Conservation (phyloP, 2,888 invertebrate species). For the Julus scanicus region DNA sequence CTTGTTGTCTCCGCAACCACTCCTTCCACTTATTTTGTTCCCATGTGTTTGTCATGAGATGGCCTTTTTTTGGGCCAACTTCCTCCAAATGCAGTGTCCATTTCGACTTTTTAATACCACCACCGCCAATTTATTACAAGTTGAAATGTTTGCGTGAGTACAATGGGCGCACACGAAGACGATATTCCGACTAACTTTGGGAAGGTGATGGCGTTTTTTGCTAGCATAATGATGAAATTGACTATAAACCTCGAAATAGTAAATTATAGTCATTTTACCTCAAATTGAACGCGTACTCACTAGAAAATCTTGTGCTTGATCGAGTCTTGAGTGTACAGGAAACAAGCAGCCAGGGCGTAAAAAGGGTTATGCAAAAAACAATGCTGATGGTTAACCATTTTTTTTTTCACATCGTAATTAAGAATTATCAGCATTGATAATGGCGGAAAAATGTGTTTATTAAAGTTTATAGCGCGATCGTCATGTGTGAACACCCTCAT, state of each 20-base stretch:
- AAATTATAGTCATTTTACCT: slow-evolving; percentile 25
- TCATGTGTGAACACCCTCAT: slow-evolving; percentile 30
- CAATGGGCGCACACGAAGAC: background rate
- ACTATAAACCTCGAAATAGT: slow-evolving; percentile 7
- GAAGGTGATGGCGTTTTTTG: slow-evolving; percentile 8
- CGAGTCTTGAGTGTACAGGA: slow-evolving; percentile 10
- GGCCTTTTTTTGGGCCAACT: slow-evolving; percentile 19
- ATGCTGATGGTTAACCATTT: background rate
- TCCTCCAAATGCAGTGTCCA: slow-evolving; percentile 30
- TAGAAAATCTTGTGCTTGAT: slow-evolving; percentile 20
- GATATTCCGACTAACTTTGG: background rate
- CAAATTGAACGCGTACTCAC: slow-evolving; percentile 34
- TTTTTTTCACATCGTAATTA: background rate
- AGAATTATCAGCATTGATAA: slow-evolving; percentile 20
- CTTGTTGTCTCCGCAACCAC: slow-evolving; percentile 8
- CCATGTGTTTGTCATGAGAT: slow-evolving; percentile 10
- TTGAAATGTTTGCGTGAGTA: slow-evolving; percentile 24
- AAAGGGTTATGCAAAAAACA: background rate
- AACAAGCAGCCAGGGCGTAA: background rate
- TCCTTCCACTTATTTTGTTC: slow-evolving; percentile 21
- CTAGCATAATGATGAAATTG: background rate
- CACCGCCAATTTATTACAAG: slow-evolving; percentile 1
- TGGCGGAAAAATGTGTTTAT: slow-evolving; percentile 25
- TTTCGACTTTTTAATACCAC: slow-evolving; percentile 12
- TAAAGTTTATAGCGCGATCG: background rate